These are phyloP conservation scores for Galeopsomyia nigrocyanea DNA, from an alignment of 2,888 invertebrate genomes.

Conservation along the genomic window DNA sequence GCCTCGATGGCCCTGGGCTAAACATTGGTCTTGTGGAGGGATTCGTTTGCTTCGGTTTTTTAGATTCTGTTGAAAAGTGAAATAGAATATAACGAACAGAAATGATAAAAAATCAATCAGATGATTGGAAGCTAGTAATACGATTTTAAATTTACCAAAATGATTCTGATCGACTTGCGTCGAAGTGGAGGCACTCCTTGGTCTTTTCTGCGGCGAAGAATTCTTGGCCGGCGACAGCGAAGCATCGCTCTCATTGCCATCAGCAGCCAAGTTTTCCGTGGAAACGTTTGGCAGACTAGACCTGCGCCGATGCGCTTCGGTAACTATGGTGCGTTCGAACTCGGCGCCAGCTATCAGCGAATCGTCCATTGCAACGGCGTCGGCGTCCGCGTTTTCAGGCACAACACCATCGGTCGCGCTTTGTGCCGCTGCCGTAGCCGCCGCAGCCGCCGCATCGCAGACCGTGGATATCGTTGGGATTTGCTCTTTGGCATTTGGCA, in stretches of 20 bases:
- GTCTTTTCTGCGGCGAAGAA: conserved; percentile 78
- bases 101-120: conserved; percentile 37
- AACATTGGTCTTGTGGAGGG: conserved; percentile 86
- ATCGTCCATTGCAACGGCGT: conserved; percentile 61
- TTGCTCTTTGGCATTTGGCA: conserved; percentile 68
- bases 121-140: conserved; percentile 1
- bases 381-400: conserved; percentile 66
- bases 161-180: conserved; percentile 89
- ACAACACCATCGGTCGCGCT: conserved; percentile 66
- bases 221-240: conserved; percentile 60
- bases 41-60: conserved; percentile 73
- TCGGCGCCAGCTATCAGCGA: conserved; percentile 57
- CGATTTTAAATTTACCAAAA: conserved; percentile 75
- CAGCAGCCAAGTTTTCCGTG: conserved; percentile 60
- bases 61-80: conserved; percentile 58
- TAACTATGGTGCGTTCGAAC: conserved; percentile 64
- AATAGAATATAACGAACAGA: conserved; percentile 9
- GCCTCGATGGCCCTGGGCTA: conserved; percentile 92
- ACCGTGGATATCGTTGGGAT: conserved; percentile 81
- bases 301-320: conserved; percentile 69
- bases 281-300: conserved; percentile 74
- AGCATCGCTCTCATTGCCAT: conserved; percentile 63
- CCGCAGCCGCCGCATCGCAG: conserved; percentile 75
- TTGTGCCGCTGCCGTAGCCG: conserved; percentile 69
- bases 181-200: conserved; percentile 84